Percentiles rank a stretch among this genome's conserved stretches.
These are phyloP conservation scores for Sisyra nigra DNA, from an alignment of 2,888 invertebrate species.

Conservation along the genomic window DNA sequence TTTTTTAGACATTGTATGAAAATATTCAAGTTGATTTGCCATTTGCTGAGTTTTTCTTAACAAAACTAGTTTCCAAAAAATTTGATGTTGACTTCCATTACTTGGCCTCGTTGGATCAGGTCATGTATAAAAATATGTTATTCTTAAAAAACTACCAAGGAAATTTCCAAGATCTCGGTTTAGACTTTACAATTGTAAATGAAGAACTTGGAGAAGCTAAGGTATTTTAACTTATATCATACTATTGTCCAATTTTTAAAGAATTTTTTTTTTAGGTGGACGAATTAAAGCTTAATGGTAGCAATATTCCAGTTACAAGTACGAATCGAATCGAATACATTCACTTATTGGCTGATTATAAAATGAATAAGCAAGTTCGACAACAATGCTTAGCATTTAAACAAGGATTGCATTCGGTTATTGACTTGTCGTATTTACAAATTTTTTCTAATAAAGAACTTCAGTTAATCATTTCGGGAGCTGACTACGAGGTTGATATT, in stretches of 20 bases:
- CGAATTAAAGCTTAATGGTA: constrained; percentile 81
- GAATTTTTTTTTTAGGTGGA: constrained; percentile 39
- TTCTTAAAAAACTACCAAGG: constrained; percentile 71
- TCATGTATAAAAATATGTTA: constrained; percentile 78
- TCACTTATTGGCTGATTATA: constrained; percentile 89
- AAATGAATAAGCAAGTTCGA: constrained; percentile 79
- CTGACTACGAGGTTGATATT: constrained; percentile 84
- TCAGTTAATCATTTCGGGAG: constrained; percentile 92
- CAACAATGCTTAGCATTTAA: constrained; percentile 79
- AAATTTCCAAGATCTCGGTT: constrained; percentile 73
- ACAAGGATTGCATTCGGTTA: constrained; percentile 77
- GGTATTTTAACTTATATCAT: constrained; percentile 25
- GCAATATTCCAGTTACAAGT: constrained; percentile 78
- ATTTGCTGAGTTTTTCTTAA: constrained; percentile 89
- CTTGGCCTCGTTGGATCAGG: constrained; percentile 82
- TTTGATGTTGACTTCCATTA: constrained; percentile 79
- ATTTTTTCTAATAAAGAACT: constrained; percentile 92
- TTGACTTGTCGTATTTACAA: constrained; percentile 82
- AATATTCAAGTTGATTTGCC: constrained; percentile 89
- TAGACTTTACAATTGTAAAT: constrained; percentile 85
- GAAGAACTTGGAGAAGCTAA: constrained; percentile 81
- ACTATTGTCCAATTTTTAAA: constrained; percentile 6
- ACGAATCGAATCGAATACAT: constrained; percentile 93
- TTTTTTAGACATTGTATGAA: constrained; percentile 72
- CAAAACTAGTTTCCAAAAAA: constrained; percentile 65